These are phyloP conservation scores for Leptatherina wallacei DNA, from an alignment of 2,797 vertebrate genomes.

Conservation along the genomic window DNA sequence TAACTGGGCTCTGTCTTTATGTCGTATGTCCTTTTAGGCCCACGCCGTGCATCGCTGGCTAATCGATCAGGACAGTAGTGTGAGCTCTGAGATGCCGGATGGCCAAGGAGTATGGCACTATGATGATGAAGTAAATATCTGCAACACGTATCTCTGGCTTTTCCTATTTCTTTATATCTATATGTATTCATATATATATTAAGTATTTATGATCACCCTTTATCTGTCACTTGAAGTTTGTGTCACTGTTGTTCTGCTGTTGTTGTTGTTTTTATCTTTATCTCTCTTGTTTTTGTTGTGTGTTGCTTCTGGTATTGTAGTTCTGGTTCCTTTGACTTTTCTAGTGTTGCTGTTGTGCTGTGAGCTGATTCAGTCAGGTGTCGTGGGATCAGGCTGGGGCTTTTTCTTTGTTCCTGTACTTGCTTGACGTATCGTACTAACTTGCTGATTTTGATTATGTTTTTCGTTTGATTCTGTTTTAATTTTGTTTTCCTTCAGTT, in stretches of 20 bases:
- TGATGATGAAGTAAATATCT: conserved; percentile 91
- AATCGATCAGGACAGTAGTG: conserved; percentile 90
- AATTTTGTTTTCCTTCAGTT: conserved; percentile 44
- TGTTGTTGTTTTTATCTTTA: conserved; percentile 77
- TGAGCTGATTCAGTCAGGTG: conserved; percentile 80
- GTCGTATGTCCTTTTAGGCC: conserved; percentile 88
- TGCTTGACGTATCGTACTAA: conserved; percentile 78
- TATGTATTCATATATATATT: conserved; percentile 71
- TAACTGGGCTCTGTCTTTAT: conserved; percentile 87
- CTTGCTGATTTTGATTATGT: conserved; percentile 59
- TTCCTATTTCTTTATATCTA: conserved; percentile 73
- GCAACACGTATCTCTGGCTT: conserved; percentile 86
- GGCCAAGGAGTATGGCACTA: conserved; percentile 89
- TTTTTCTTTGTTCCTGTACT: conserved; percentile 76
- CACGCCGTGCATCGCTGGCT: conserved; percentile 89
- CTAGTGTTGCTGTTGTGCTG: conserved; percentile 83
- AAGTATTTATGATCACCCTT: conserved; percentile 80
- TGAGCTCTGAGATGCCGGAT: conserved; percentile 89
- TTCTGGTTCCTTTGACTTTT: conserved; percentile 81
- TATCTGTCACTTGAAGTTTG: conserved; percentile 82
- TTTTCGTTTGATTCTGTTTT: conserved; percentile 51
- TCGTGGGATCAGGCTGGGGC: conserved; percentile 78
- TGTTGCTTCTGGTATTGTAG: conserved; percentile 81
- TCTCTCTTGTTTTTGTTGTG: conserved; percentile 73
- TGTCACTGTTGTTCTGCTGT: conserved; percentile 80